Conservation (phyloP, 2,888 invertebrate species). For the Aphodius granarius region DNA sequence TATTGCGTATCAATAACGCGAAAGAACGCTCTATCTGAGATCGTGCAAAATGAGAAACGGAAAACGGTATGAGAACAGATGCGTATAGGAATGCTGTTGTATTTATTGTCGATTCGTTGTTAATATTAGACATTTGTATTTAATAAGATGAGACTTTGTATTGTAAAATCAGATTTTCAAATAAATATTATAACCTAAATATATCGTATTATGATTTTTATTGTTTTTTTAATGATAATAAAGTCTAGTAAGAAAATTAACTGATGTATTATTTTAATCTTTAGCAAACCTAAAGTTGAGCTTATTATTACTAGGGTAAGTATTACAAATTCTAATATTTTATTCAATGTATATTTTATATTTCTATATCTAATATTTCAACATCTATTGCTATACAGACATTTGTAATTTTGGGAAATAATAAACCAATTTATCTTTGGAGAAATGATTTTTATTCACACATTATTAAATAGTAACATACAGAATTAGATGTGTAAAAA, state of each 20-base stretch:
- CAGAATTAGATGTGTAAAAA: too few relatives aligned
- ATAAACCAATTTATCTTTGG: too few relatives aligned
- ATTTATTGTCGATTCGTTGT: conserved; percentile 27
- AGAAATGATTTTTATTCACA: too few relatives aligned
- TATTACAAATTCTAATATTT: too few relatives aligned
- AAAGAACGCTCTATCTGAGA: background rate
- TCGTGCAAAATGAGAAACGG: background rate
- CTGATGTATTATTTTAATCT: too few relatives aligned
- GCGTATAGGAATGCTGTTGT: conserved; percentile 19
- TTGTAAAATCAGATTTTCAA: conserved; percentile 22
- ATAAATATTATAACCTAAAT: conserved; percentile 21
- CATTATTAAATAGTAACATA: too few relatives aligned
- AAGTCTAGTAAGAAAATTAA: background rate
- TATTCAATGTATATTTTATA: too few relatives aligned
- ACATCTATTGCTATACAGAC: too few relatives aligned
- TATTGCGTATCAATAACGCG: background rate
- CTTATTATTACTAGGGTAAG: too few relatives aligned
- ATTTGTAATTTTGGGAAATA: too few relatives aligned
- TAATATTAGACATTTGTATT: conserved; percentile 25
- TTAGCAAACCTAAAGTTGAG: too few relatives aligned
- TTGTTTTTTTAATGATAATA: background rate
- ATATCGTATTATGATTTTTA: background rate
- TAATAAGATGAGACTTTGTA: conserved; percentile 16
- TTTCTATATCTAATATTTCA: too few relatives aligned
- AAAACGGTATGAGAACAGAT: conserved; percentile 2